Percentiles rank a stretch among this genome's conserved stretches.
These are phyloP conservation scores for Ips nitidus DNA, from an alignment of 1,140 invertebrate species.

Conservation along the genomic window DNA sequence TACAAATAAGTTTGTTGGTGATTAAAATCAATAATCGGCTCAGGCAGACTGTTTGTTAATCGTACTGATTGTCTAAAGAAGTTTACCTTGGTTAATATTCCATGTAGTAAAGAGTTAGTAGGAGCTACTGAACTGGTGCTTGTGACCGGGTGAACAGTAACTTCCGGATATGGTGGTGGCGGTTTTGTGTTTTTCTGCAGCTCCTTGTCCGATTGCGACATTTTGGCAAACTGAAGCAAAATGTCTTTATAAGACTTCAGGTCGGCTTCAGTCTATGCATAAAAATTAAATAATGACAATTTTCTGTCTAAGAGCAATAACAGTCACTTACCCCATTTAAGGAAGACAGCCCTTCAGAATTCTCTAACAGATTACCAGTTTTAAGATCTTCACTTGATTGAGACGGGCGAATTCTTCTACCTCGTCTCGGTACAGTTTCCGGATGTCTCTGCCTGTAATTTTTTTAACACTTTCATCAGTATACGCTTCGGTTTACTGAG, in stretches of 20 bases:
- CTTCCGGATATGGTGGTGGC: constrained; percentile 74
- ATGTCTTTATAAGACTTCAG: constrained; percentile 71
- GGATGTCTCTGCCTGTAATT: constrained; percentile 65
- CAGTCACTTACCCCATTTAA: constrained; percentile 15
- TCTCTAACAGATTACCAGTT: not conserved
- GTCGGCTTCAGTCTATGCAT: constrained; percentile 54
- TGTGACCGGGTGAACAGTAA: constrained; percentile 70
- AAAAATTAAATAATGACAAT: constrained; percentile 41
- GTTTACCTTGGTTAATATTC: constrained; percentile 69
- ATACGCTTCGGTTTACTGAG: not conserved
- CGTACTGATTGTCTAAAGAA: too few relatives aligned
- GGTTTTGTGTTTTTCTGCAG: constrained; percentile 47
- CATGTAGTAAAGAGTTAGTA: constrained; percentile 70
- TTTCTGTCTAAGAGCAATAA: not conserved
- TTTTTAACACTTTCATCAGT: not conserved
- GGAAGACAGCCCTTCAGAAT: not conserved
- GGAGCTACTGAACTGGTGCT: constrained; percentile 51
- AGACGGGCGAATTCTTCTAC: constrained; percentile 54
- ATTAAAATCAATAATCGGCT: too few relatives aligned
- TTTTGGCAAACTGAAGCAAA: constrained; percentile 73
- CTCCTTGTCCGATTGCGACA: constrained; percentile 57
- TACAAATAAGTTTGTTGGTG: too few relatives aligned
- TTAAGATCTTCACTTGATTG: not conserved
- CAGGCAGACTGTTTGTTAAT: too few relatives aligned
- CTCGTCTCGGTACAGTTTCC: constrained; percentile 66